These are phyloP conservation scores for Caenorhabditis japonica DNA, from an alignment of 2,888 invertebrate species.

Conservation along the genomic window DNA sequence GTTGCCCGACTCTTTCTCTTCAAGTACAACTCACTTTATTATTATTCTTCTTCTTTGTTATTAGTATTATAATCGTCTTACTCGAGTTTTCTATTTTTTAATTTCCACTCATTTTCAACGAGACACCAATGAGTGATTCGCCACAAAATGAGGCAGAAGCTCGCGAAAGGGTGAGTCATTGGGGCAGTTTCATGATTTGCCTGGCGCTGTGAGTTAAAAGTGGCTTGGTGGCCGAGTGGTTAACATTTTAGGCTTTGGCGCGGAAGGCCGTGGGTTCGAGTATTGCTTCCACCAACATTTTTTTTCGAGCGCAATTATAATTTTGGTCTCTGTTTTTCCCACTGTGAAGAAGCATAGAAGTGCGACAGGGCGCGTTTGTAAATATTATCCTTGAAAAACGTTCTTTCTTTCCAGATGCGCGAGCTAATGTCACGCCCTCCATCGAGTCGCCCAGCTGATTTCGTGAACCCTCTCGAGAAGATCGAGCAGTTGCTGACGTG, in stretches of 20 bases:
- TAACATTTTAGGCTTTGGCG: no score
- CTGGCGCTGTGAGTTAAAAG: no score
- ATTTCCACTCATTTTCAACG: neutral
- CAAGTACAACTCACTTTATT: constrained; percentile 53
- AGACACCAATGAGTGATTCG: constrained; percentile 34
- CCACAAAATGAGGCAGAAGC: constrained; percentile 61
- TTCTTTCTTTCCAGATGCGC: constrained; percentile 63
- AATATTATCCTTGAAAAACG: no score
- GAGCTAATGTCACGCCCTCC: constrained; percentile 65
- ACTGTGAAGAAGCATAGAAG: no score
- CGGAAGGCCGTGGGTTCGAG: no score
- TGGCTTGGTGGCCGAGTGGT: no score
- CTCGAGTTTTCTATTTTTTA: constrained; percentile 1
- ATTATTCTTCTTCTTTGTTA: constrained; percentile 18
- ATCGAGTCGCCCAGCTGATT: constrained; percentile 66
- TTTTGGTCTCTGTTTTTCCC: no score
- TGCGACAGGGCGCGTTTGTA: no score
- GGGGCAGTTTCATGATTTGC: no score
- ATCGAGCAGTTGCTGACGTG: constrained; percentile 94
- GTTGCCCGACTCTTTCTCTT: no score
- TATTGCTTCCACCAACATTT: no score
- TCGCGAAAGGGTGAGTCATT: constrained; percentile 56
- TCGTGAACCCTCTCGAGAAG: constrained; percentile 77
- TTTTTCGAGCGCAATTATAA: no score
- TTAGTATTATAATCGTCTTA: constrained; percentile 26